phyloP scores from a whole-genome alignment of 2,797 vertebrate species.

The Buceros bicornis region DNA sequence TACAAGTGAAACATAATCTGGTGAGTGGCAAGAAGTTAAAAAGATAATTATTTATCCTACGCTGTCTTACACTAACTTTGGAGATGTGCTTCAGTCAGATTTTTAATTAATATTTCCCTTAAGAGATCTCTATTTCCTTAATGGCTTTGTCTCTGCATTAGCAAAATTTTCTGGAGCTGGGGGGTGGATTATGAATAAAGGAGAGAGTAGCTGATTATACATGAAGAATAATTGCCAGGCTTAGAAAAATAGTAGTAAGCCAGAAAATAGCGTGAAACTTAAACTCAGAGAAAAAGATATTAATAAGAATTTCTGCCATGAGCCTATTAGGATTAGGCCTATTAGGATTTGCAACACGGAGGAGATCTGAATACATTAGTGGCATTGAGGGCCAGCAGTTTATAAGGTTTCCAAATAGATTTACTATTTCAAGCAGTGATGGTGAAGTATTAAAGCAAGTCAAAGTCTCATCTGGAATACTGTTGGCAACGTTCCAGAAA shows the following conservation, averaged over 20 bases:
- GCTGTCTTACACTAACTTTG: neutral
- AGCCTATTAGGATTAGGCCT: neutral
- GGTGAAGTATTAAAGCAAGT: neutral
- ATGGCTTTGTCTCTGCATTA: neutral
- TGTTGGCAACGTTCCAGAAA: neutral
- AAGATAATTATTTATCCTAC: neutral
- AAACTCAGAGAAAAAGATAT: neutral
- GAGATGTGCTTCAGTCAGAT: neutral
- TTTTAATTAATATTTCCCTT: constrained; percentile 10
- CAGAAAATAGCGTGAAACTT: neutral
- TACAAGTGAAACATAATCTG: neutral
- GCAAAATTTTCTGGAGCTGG: neutral
- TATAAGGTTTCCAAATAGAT: neutral
- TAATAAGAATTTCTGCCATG: neutral
- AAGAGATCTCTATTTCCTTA: neutral
- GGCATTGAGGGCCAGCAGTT: neutral
- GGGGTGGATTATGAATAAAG: neutral
- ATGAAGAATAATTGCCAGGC: neutral
- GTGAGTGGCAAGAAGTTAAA: neutral
- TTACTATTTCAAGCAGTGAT: neutral
- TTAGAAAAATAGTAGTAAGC: constrained; percentile 15
- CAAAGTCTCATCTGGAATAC: neutral
- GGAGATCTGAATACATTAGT: neutral
- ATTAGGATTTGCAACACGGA: neutral
- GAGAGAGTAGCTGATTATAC: neutral